A percentile compares a stretch with the other conserved stretches of the same genome.
These are phyloP conservation scores for Perca schrenkii DNA, from an alignment of 2,113 vertebrate species.

Conservation along the genomic window DNA sequence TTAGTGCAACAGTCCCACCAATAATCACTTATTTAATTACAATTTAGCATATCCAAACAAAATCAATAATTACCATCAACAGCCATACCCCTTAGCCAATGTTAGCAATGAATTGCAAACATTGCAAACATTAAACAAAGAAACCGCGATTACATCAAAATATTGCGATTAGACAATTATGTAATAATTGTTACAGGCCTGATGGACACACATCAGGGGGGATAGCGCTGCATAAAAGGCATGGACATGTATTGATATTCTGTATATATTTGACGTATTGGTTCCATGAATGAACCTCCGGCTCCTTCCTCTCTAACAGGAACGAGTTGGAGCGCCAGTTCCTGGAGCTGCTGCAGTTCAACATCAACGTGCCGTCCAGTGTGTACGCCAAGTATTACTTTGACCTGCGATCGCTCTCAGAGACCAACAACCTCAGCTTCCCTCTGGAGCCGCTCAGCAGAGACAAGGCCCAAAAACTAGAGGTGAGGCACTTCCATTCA, in stretches of 20 bases:
- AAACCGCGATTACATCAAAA: too few species aligned
- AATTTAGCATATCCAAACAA: too few species aligned
- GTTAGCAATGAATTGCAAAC: too few species aligned
- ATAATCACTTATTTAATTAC: too few species aligned
- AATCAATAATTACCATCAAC: too few species aligned
- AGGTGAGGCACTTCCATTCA: conserved; percentile 81
- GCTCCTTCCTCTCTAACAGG: conserved; percentile 75
- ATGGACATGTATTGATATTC: background rate
- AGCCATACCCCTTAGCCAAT: too few species aligned
- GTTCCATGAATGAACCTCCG: background rate
- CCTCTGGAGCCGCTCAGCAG: conserved; percentile 95
- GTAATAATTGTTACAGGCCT: too few species aligned
- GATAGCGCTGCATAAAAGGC: background rate
- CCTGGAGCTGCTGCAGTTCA: conserved; percentile 97
- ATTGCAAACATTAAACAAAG: too few species aligned
- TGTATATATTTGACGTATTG: background rate
- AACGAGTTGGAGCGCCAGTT: conserved; percentile 97
- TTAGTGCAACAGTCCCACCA: too few species aligned
- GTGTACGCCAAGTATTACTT: conserved; percentile 99
- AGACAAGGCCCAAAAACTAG: conserved; percentile 94
- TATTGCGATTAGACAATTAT: too few species aligned
- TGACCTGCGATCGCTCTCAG: conserved; percentile 96
- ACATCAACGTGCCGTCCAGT: conserved; percentile 98
- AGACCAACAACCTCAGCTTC: conserved; percentile 95
- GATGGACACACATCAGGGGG: too few species aligned